phyloP scores from a whole-genome alignment of 2,888 invertebrate species.

The Drosophila atripex region DNA sequence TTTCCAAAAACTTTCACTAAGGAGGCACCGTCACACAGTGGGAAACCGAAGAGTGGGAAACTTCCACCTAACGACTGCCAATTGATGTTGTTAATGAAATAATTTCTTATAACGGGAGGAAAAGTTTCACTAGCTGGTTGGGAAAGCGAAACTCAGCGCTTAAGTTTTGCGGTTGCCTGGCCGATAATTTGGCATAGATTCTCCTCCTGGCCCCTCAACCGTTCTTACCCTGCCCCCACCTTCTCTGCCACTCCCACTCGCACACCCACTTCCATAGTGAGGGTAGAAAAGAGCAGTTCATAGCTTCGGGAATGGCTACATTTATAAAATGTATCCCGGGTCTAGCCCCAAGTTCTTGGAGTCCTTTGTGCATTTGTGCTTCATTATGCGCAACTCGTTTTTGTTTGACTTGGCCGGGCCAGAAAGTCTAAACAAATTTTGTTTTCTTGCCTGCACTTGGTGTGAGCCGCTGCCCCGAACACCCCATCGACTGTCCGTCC shows the following conservation, averaged over 20 bases:
- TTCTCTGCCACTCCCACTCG: too few relatives aligned
- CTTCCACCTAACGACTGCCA: constrained; percentile 62
- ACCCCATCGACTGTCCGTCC: constrained; percentile 47
- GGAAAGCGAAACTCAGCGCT: constrained; percentile 73
- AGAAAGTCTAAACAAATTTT: constrained; percentile 70
- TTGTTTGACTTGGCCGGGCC: constrained; percentile 66
- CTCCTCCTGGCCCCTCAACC: not conserved
- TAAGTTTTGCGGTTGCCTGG: constrained; percentile 49
- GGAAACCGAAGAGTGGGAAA: constrained; percentile 25
- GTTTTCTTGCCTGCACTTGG: constrained; percentile 58
- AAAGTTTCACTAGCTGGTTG: constrained; percentile 47
- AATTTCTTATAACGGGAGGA: constrained; percentile 62
- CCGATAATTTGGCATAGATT: constrained; percentile 51
- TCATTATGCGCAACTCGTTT: constrained; percentile 76
- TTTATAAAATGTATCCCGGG: constrained; percentile 46
- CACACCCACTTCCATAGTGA: not conserved
- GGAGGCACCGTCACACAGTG: not conserved
- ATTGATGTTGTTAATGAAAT: constrained; percentile 78
- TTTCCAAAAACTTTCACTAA: constrained; percentile 49
- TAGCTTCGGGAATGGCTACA: constrained; percentile 22
- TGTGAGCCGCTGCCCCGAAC: constrained; percentile 42
- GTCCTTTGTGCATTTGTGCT: constrained; percentile 69
- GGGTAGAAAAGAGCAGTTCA: constrained; percentile 26
- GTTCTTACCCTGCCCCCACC: too few relatives aligned
- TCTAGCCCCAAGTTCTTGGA: constrained; percentile 25